These are phyloP conservation scores for Linnaemya tessellans DNA, from an alignment of 2,888 invertebrate genomes.

Conservation along the genomic window DNA sequence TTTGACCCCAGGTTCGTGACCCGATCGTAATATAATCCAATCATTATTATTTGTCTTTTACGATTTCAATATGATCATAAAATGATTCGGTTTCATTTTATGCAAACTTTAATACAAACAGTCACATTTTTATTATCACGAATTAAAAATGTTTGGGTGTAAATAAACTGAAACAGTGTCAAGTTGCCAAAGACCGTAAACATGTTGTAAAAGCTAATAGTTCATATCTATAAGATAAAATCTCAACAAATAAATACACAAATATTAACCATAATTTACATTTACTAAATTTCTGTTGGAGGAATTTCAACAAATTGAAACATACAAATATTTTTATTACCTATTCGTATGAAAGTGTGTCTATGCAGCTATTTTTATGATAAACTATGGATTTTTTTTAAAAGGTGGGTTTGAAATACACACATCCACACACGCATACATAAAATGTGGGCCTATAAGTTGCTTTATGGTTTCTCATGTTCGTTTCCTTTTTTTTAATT, in stretches of 20 bases:
- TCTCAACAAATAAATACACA: neutral
- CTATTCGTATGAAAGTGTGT: neutral
- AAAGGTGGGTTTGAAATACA: conserved; percentile 4
- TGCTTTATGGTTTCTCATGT: neutral
- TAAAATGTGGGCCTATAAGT: conserved; percentile 1
- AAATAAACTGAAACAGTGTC: neutral
- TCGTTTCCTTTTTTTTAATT: neutral
- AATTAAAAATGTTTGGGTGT: neutral
- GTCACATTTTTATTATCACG: neutral
- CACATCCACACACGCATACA: neutral
- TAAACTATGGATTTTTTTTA: conserved; percentile 27
- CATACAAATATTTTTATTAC: neutral
- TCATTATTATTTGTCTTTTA: neutral
- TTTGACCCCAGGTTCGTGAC: too few relatives aligned
- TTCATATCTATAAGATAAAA: neutral
- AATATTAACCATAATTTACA: neutral
- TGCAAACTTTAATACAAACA: neutral
- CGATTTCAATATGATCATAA: neutral
- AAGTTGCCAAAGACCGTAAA: neutral
- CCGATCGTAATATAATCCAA: neutral
- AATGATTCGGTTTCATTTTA: neutral
- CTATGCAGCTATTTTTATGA: neutral
- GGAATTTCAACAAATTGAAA: neutral
- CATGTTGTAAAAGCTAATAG: neutral
- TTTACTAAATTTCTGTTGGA: neutral